These are phyloP conservation scores for Sitta europaea DNA, from an alignment of 2,113 vertebrate genomes.

Conservation along the genomic window DNA sequence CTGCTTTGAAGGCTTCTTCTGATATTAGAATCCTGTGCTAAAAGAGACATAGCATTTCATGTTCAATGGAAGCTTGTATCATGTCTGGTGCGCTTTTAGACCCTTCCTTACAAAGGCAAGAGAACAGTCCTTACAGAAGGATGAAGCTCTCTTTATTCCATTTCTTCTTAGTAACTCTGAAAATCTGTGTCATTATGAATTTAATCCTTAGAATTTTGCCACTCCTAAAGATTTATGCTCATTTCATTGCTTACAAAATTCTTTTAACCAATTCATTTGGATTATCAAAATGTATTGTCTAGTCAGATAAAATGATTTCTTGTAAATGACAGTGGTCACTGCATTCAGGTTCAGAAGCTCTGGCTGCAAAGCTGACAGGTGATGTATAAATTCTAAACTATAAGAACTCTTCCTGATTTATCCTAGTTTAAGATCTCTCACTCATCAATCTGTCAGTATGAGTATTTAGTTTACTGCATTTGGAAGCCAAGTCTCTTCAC, in stretches of 20 bases:
- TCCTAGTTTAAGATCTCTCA: not conserved
- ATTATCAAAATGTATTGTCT: not conserved
- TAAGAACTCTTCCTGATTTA: not conserved
- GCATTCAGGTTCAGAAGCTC: not conserved
- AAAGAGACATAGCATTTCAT: not conserved
- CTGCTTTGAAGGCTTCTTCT: not conserved
- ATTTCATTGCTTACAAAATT: not conserved
- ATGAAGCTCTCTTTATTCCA: not conserved
- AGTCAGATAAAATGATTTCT: not conserved
- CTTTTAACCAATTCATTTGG: not conserved
- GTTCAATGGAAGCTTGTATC: rapidly evolving
- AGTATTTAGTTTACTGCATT: not conserved
- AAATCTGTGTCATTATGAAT: not conserved
- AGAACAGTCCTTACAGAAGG: not conserved
- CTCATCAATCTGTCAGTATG: not conserved
- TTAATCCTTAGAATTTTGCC: not conserved
- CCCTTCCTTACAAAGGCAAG: not conserved
- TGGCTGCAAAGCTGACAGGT: not conserved
- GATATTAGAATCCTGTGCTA: not conserved
- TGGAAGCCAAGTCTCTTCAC: not conserved
- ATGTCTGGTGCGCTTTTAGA: not conserved
- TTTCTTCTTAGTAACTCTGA: not conserved
- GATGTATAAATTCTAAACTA: not conserved
- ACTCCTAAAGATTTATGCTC: not conserved
- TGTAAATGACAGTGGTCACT: not conserved